Evolutionary conservation across 2,797 vertebrate genomes (phyloP).

Genomic region (Amblyopsis hoosieri): DNA sequence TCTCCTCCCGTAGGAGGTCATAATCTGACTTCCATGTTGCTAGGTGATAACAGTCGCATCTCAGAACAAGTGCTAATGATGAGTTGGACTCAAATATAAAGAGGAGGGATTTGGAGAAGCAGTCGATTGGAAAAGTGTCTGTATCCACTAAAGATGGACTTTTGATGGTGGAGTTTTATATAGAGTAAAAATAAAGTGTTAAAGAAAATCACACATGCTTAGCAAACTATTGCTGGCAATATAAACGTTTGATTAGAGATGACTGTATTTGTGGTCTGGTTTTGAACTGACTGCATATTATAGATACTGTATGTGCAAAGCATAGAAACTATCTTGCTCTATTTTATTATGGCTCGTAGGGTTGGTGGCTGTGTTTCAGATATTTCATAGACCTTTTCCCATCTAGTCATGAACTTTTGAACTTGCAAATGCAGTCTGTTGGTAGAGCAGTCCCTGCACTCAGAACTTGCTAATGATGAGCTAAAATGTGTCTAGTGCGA

Average conservation of each 20-base stretch:
- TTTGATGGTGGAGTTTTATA: slow-evolving; percentile 23
- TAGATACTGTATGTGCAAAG: no score
- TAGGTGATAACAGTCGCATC: no score
- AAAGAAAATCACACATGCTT: not conserved
- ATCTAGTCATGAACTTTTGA: not conserved
- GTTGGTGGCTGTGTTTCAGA: not conserved
- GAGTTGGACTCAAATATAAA: not conserved
- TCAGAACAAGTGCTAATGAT: no score
- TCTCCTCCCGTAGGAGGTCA: not conserved
- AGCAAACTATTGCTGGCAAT: no score
- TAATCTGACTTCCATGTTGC: no score
- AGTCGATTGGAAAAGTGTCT: not conserved
- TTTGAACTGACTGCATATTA: no score
- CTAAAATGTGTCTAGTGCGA: slow-evolving; percentile 39
- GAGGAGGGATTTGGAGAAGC: not conserved
- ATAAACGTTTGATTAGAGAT: no score
- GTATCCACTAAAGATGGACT: slow-evolving; percentile 15
- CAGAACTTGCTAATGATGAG: slow-evolving; percentile 34
- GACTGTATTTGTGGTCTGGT: no score
- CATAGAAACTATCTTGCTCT: not conserved
- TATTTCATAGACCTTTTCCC: not conserved
- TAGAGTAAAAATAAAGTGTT: not conserved
- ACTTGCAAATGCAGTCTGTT: not conserved
- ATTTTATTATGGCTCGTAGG: slow-evolving; percentile 13
- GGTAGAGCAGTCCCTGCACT: slow-evolving; percentile 5